phyloP scores from a whole-genome alignment of 2,888 invertebrate species.

The Saturnia pavonia region DNA sequence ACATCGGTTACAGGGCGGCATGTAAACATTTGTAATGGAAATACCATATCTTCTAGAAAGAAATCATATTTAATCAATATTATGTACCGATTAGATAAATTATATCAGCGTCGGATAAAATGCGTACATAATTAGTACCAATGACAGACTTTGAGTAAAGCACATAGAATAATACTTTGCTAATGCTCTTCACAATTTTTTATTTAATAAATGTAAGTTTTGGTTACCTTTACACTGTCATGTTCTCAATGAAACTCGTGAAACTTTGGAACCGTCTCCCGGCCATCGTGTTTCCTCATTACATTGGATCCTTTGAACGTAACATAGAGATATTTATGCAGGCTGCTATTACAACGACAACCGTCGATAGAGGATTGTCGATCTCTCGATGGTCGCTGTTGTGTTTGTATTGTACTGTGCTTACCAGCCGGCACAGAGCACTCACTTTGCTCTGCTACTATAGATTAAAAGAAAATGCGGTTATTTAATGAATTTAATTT shows the following conservation, averaged over 20 bases:
- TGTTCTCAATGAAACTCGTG: too few relatives aligned
- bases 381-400: too few relatives aligned
- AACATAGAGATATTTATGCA: too few relatives aligned
- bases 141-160: background rate
- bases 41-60: background rate
- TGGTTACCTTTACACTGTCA: background rate
- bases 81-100: background rate
- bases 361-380: too few relatives aligned
- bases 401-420: too few relatives aligned
- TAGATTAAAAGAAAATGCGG: too few relatives aligned
- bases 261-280: too few relatives aligned
- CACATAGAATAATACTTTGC: background rate
- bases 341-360: background rate
- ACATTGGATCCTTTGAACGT: too few relatives aligned
- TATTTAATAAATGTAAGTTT: conserved; percentile 19
- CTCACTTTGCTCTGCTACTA: too few relatives aligned
- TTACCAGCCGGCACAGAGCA: too few relatives aligned
- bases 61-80: background rate
- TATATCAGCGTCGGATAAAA: background rate
- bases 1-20: background rate
- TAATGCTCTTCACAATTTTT: conserved; percentile 18
- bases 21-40: background rate
- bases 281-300: too few relatives aligned
- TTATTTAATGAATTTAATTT: too few relatives aligned
- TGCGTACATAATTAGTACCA: background rate